Conservation (phyloP, 2,888 invertebrate genomes). For the Drosophila algonquin region DNA sequence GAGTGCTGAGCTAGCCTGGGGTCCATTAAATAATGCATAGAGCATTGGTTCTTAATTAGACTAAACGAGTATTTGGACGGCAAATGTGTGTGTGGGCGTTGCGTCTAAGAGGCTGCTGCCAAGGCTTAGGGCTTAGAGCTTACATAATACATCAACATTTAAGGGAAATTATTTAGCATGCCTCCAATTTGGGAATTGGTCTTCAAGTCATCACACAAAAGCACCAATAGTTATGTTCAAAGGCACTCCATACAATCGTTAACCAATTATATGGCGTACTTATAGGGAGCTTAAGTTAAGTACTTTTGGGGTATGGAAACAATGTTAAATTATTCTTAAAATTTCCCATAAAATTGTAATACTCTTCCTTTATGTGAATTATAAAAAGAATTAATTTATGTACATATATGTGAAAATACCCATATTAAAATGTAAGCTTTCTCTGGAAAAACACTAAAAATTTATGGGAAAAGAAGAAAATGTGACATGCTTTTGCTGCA, state of each 20-base stretch:
- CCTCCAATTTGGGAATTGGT: not conserved
- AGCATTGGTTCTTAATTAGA: slow-evolving; percentile 58
- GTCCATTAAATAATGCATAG: slow-evolving; percentile 59
- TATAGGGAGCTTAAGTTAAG: not conserved
- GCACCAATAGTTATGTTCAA: not conserved
- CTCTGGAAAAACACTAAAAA: slow-evolving; percentile 2
- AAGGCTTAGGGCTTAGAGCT: slow-evolving; percentile 3
- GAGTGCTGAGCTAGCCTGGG: slow-evolving; percentile 15
- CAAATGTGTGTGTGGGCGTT: slow-evolving; percentile 18
- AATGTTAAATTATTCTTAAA: not conserved
- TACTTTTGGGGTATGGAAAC: not conserved
- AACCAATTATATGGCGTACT: too few species aligned
- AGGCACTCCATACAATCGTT: too few species aligned
- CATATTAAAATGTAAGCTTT: slow-evolving; percentile 38
- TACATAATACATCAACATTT: slow-evolving; percentile 9
- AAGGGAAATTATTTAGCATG: not conserved
- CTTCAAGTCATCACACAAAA: not conserved
- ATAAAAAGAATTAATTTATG: not conserved
- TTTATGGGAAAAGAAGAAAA: slow-evolving; percentile 7
- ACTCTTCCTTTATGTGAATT: too few species aligned
- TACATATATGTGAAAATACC: not conserved
- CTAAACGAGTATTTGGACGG: slow-evolving; percentile 33
- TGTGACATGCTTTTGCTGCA: slow-evolving; percentile 14
- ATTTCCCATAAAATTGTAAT: too few species aligned
- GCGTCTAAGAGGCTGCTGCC: not conserved